A percentile compares a stretch with the other conserved stretches of the same genome.
These are phyloP conservation scores for Apocheima hispidaria DNA, from an alignment of 2,888 invertebrate genomes.

Conservation along the genomic window DNA sequence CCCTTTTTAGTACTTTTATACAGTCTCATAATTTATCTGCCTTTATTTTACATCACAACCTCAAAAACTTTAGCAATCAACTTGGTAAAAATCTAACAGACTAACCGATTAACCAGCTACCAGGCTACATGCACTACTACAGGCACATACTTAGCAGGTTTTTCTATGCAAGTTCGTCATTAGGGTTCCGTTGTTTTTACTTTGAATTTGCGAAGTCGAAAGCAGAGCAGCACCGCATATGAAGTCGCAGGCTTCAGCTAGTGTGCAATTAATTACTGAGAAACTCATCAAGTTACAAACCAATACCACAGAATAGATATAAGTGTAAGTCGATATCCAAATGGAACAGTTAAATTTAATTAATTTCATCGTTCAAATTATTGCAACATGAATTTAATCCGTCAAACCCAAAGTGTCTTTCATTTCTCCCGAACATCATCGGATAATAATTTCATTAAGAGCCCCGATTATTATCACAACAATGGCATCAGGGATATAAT, in stretches of 20 bases:
- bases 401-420: conserved; percentile 57
- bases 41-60: neutral
- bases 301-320: too few relatives aligned
- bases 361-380: conserved; percentile 46
- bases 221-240: too few relatives aligned
- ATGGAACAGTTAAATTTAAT: conserved; percentile 23
- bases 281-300: conserved; percentile 22
- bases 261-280: neutral
- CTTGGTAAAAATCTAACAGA: too few relatives aligned
- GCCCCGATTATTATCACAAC: conserved; percentile 75
- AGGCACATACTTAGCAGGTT: too few relatives aligned
- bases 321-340: too few relatives aligned
- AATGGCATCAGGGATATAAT: conserved; percentile 76
- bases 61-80: neutral
- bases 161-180: too few relatives aligned
- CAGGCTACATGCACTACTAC: too few relatives aligned
- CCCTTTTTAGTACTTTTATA: conserved; percentile 23
- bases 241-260: too few relatives aligned
- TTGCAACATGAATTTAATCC: conserved; percentile 46
- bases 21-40: neutral
- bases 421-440: conserved; percentile 58
- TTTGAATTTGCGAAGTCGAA: too few relatives aligned
- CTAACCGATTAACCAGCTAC: too few relatives aligned
- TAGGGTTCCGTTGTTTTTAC: too few relatives aligned
- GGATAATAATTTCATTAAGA: conserved; percentile 80